Evolutionary conservation across 2,888 invertebrate species (phyloP).

Genomic region (Mylabris sibirica): DNA sequence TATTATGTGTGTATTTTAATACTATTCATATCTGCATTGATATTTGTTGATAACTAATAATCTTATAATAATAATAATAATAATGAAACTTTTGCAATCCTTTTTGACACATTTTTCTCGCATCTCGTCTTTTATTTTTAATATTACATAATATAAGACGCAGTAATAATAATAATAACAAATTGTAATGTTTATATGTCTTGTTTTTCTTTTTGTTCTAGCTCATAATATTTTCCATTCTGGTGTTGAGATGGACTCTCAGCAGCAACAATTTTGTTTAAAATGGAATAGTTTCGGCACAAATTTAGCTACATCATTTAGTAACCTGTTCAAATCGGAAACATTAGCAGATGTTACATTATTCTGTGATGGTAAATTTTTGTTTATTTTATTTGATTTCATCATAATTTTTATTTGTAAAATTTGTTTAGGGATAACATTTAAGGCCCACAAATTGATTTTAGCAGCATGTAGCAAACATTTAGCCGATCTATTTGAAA

Average conservation of each 20-base stretch:
- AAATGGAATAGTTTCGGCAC: constrained; percentile 97
- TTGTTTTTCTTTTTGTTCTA: constrained; percentile 58
- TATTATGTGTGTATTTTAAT: constrained; percentile 14
- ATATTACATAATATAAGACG: background rate
- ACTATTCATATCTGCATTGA: background rate
- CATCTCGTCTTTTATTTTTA: background rate
- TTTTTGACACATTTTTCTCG: too few species aligned
- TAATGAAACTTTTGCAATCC: too few species aligned
- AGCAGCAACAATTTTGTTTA: constrained; percentile 91
- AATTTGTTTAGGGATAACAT: constrained; percentile 80
- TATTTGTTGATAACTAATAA: background rate
- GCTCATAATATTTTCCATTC: constrained; percentile 72
- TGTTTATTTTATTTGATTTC: background rate
- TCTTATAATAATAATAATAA: too few species aligned
- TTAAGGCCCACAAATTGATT: constrained; percentile 90
- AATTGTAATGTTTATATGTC: background rate
- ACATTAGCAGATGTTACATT: constrained; percentile 91
- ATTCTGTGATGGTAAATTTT: constrained; percentile 85
- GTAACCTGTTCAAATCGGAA: constrained; percentile 92
- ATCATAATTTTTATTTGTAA: background rate
- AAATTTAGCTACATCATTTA: constrained; percentile 90
- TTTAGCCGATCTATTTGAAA: constrained; percentile 89
- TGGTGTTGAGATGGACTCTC: constrained; percentile 86
- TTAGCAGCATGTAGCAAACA: constrained; percentile 93
- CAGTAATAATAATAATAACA: background rate